A percentile compares a stretch with the other conserved stretches of the same genome.
Conservation (phyloP, 2,797 vertebrate species). For the Microctenopoma stevenorrisi region DNA sequence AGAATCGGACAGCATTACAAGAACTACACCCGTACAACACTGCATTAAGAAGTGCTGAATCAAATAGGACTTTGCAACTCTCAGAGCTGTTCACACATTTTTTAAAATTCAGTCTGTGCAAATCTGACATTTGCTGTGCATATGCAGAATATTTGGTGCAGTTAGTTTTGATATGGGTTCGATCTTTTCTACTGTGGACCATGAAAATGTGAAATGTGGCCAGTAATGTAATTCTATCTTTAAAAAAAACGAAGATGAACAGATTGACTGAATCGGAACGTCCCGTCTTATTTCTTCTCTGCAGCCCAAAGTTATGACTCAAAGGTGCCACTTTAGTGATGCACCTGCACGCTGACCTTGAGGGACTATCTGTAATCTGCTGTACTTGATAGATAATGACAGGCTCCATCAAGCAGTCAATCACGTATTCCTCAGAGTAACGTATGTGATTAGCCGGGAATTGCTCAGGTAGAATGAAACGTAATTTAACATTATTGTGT, state of each 20-base stretch:
- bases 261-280: not conserved
- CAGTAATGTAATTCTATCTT: not conserved
- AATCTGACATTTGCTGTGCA: not conserved
- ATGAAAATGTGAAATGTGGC: not conserved
- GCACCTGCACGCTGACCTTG: conserved; percentile 1
- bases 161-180: not conserved
- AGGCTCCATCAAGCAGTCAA: conserved; percentile 36
- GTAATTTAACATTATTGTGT: conserved; percentile 43
- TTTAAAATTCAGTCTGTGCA: too few species aligned
- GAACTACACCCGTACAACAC: not conserved
- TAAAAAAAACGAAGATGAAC: not conserved
- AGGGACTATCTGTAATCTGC: conserved; percentile 9
- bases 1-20: not conserved
- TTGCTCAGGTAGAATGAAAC: conserved; percentile 40
- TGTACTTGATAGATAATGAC: conserved; percentile 22
- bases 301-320: conserved; percentile 8
- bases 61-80: too few species aligned
- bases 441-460: conserved; percentile 56
- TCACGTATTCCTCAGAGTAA: conserved; percentile 44
- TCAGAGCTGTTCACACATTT: too few species aligned
- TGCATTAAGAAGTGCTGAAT: too few species aligned
- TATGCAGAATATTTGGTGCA: not conserved
- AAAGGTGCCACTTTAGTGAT: not conserved
- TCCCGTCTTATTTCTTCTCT: not conserved
- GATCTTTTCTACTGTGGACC: not conserved